Percentiles rank a stretch among this genome's conserved stretches.
These are phyloP conservation scores for Sclerurus mexicanus DNA, from an alignment of 2,113 vertebrate species.

Conservation along the genomic window DNA sequence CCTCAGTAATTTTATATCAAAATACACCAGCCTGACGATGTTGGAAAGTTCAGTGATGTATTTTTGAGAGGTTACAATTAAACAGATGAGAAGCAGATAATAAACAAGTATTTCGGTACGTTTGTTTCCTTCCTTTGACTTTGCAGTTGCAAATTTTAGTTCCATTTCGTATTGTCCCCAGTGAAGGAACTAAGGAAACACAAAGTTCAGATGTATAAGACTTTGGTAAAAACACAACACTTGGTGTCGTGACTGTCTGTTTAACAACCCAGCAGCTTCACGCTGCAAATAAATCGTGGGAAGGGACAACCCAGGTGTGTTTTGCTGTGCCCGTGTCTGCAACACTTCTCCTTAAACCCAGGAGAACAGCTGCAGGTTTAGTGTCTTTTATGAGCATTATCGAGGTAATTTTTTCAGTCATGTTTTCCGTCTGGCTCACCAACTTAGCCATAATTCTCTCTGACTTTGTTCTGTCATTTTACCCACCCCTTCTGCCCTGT, in stretches of 20 bases:
- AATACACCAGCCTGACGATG: not conserved
- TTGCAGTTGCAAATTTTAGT: not conserved
- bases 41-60: not conserved
- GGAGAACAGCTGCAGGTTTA: not conserved
- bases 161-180: not conserved
- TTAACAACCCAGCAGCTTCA: not conserved
- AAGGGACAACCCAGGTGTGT: not conserved
- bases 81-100: not conserved
- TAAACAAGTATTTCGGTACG: not conserved
- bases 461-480: not conserved
- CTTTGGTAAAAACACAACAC: not conserved
- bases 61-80: not conserved
- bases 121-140: not conserved
- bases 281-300: not conserved
- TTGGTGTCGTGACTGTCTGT: not conserved
- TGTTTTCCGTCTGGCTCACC: not conserved
- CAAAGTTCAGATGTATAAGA: not conserved
- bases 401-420: not conserved
- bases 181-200: not conserved
- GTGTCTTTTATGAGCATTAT: not conserved
- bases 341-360: not conserved
- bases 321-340: not conserved
- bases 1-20: not conserved
- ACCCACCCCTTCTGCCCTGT: not conserved
- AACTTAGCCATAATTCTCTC: not conserved